phyloP scores from a whole-genome alignment of 2,113 vertebrate species.

The Hypanus sabinus region DNA sequence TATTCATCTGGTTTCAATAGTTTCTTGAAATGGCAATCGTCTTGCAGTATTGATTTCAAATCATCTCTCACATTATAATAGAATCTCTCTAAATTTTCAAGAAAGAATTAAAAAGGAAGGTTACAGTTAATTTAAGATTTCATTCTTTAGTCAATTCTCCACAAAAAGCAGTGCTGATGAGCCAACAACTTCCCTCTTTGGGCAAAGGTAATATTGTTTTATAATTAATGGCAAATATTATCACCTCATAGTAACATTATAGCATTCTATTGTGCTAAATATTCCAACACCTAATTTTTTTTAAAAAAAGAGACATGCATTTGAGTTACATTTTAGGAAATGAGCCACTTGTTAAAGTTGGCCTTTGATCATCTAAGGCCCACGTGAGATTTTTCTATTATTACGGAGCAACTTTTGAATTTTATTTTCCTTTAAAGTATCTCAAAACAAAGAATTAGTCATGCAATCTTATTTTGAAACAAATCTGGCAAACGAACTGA shows the following conservation, averaged over 20 bases:
- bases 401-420: no score
- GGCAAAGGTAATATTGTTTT: neutral
- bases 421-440: no score
- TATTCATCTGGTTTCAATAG: neutral
- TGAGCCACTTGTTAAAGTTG: neutral
- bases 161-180: neutral
- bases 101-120: neutral
- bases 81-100: neutral
- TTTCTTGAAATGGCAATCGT: neutral
- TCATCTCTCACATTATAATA: neutral
- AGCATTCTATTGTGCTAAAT: neutral
- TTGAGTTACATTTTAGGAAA: neutral
- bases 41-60: neutral
- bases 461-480: neutral
- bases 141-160: neutral
- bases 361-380: neutral
- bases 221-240: neutral
- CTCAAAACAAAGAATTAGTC: neutral
- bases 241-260: neutral
- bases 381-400: neutral
- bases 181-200: neutral
- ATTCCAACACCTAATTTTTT: neutral
- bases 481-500: neutral
- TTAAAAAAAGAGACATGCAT: neutral
- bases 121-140: neutral